Conservation (phyloP, 1,140 invertebrate genomes). For the Drosophila truncata region DNA sequence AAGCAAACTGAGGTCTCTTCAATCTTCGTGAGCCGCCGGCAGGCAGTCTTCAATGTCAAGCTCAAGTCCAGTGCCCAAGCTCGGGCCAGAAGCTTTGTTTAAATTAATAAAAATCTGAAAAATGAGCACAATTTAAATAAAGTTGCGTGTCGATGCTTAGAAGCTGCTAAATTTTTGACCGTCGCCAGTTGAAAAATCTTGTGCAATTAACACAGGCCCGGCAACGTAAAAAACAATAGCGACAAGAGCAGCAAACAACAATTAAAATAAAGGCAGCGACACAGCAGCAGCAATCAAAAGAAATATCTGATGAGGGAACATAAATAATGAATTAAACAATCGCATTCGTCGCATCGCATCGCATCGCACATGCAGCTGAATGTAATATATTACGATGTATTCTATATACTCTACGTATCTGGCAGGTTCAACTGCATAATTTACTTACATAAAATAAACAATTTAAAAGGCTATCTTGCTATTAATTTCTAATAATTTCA, state of each 20-base stretch:
- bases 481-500: neutral
- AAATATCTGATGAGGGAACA: conserved; percentile 48
- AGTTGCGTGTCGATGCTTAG: conserved; percentile 66
- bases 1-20: conserved; percentile 28
- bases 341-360: conserved; percentile 37
- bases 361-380: conserved; percentile 23
- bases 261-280: conserved; percentile 31
- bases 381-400: conserved; percentile 9
- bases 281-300: conserved; percentile 39
- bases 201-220: conserved; percentile 62
- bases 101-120: conserved; percentile 73
- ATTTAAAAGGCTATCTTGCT: neutral
- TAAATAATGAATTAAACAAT: conserved; percentile 42
- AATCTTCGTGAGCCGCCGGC: conserved; percentile 10
- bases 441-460: conserved; percentile 2
- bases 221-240: conserved; percentile 19
- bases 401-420: conserved; percentile 10
- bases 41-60: conserved; percentile 46
- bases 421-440: neutral
- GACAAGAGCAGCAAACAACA: conserved; percentile 13
- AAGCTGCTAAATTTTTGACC: conserved; percentile 39
- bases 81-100: conserved; percentile 30
- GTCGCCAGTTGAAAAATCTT: conserved; percentile 53
- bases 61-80: conserved; percentile 30
- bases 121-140: conserved; percentile 63